Evolutionary conservation across 2,888 invertebrate species (phyloP).

Genomic region (Anodontia alba): DNA sequence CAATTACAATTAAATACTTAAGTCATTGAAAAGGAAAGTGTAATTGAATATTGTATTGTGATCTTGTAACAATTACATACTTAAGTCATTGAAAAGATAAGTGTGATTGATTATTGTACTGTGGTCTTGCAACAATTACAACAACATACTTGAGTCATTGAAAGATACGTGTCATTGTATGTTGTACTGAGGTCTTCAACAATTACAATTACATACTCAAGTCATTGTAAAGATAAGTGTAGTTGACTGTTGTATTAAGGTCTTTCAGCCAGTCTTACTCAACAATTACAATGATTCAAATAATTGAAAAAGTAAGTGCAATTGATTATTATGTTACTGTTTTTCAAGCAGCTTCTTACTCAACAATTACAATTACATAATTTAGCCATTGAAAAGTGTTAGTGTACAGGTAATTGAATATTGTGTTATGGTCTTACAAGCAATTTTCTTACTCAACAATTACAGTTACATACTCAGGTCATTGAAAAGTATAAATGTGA

Average conservation of each 20-base stretch:
- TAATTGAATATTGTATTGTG: too few relatives aligned
- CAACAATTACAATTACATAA: background rate
- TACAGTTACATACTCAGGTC: slow-evolving; percentile 97
- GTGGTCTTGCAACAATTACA: background rate
- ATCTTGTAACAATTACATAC: slow-evolving; percentile 96
- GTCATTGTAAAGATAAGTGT: slow-evolving; percentile 90
- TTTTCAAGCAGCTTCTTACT: too few relatives aligned
- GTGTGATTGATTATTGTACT: too few relatives aligned
- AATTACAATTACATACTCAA: slow-evolving; percentile 98
- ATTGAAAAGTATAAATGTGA: too few relatives aligned
- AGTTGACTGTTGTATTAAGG: too few relatives aligned
- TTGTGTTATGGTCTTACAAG: too few relatives aligned
- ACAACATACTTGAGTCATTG: background rate
- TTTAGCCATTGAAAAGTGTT: background rate
- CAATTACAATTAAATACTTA: background rate
- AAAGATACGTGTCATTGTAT: background rate
- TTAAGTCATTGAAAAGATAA: slow-evolving; percentile 94
- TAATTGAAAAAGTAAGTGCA: too few relatives aligned
- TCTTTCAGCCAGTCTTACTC: too few relatives aligned
- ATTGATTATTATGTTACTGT: too few relatives aligned
- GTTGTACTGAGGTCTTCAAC: too few relatives aligned
- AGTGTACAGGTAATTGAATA: too few relatives aligned
- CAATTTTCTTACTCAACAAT: slow-evolving; percentile 97
- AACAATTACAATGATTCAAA: too few relatives aligned
- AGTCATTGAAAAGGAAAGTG: background rate